Percentiles rank a stretch among this genome's conserved stretches.
phyloP scores from a whole-genome alignment of 2,888 invertebrate genomes.

The Hipparchia sbordonii region DNA sequence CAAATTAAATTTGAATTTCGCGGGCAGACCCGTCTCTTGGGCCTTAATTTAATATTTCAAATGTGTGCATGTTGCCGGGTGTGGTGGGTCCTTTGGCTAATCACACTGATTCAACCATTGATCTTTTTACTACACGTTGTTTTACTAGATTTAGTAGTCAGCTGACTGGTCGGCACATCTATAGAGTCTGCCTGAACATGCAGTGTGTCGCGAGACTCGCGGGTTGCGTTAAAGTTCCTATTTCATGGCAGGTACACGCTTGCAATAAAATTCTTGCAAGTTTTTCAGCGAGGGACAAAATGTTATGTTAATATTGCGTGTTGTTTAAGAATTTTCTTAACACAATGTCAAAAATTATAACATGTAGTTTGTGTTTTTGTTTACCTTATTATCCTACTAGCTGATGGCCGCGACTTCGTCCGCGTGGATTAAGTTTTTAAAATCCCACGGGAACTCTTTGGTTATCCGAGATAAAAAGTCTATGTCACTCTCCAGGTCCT shows the following conservation, averaged over 20 bases:
- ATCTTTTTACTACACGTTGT: neutral
- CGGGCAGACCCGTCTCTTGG: too few species aligned
- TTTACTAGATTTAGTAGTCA: neutral
- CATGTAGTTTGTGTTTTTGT: neutral
- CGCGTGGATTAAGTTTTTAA: too few species aligned
- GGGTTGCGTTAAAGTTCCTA: conserved; percentile 29
- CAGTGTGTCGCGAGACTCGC: conserved; percentile 2
- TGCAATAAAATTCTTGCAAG: conserved; percentile 25
- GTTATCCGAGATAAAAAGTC: too few species aligned
- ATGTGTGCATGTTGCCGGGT: too few species aligned
- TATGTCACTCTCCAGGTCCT: too few species aligned
- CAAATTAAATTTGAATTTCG: too few species aligned
- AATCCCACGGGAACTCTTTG: too few species aligned
- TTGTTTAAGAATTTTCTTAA: neutral
- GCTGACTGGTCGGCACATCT: neutral
- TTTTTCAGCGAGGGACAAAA: conserved; percentile 24
- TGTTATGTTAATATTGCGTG: conserved; percentile 14
- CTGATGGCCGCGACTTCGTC: too few species aligned
- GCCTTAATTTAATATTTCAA: too few species aligned
- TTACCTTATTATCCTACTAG: too few species aligned
- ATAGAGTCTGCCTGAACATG: neutral
- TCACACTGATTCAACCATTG: neutral
- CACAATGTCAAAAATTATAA: neutral
- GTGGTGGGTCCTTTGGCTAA: too few species aligned
- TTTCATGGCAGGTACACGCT: conserved; percentile 22